A percentile compares a stretch with the other conserved stretches of the same genome.
These are phyloP conservation scores for Sitophilus oryzae DNA, from an alignment of 1,140 invertebrate species.

Conservation along the genomic window DNA sequence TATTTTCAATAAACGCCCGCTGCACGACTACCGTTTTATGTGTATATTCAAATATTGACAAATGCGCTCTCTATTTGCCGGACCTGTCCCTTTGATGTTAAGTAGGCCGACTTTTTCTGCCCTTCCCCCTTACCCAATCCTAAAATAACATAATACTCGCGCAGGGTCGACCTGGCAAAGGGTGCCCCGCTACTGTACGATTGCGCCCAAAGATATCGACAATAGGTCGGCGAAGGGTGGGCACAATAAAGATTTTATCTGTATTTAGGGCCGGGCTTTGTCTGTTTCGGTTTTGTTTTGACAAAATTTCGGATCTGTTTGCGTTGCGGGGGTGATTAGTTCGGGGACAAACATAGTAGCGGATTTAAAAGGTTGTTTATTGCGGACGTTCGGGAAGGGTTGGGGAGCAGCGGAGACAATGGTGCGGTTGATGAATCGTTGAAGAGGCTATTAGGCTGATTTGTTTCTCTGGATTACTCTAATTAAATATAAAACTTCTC, in stretches of 20 bases:
- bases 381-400: neutral
- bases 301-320: constrained; percentile 15
- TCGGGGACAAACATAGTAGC: constrained; percentile 11
- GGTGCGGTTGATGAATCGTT: neutral
- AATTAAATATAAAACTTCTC: no score
- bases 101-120: constrained; percentile 16
- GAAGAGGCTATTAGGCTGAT: neutral
- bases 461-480: neutral
- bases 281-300: constrained; percentile 19
- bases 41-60: constrained; percentile 21
- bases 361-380: constrained; percentile 8
- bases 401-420: neutral
- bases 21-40: constrained; percentile 7
- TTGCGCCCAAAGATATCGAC: no score
- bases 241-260: constrained; percentile 22
- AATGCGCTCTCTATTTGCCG: constrained; percentile 21
- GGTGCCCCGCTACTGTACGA: constrained; percentile 1
- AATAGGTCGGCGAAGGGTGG: constrained; percentile 18
- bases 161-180: neutral
- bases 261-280: constrained; percentile 19
- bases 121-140: constrained; percentile 13
- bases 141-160: constrained; percentile 22
- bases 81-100: constrained; percentile 21
- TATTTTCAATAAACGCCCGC: constrained; percentile 17
- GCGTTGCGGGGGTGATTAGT: constrained; percentile 15